These are phyloP conservation scores for Pheosia tremula DNA, from an alignment of 2,888 invertebrate species.

Conservation along the genomic window DNA sequence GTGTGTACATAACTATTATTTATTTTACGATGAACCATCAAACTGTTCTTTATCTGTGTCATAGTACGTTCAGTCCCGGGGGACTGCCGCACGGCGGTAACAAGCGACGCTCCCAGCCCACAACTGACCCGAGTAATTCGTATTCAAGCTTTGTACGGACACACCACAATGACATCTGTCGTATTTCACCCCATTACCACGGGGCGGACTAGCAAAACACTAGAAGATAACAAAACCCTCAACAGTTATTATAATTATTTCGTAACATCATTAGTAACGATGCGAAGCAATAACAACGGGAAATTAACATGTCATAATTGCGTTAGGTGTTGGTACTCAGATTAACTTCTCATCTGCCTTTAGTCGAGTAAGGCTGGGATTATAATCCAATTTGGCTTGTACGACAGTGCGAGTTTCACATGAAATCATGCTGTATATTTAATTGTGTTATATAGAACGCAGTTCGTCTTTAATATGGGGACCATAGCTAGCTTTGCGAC, in stretches of 20 bases:
- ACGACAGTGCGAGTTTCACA: conserved; percentile 29
- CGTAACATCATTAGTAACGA: conserved; percentile 40
- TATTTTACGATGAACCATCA: conserved; percentile 2
- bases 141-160: conserved; percentile 44
- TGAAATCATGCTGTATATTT: conserved; percentile 20
- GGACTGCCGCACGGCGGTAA: conserved; percentile 29
- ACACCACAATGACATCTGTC: conserved; percentile 43
- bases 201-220: conserved; percentile 13
- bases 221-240: conserved; percentile 8
- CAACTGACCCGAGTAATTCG: conserved; percentile 48
- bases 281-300: conserved; percentile 48
- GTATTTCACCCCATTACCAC: conserved; percentile 24
- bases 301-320: conserved; percentile 64
- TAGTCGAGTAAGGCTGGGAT: conserved; percentile 47
- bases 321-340: conserved; percentile 49
- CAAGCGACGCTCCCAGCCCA: conserved; percentile 38
- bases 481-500: not conserved
- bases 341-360: conserved; percentile 58
- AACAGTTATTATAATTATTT: conserved; percentile 30
- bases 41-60: conserved; percentile 4
- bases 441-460: conserved; percentile 12
- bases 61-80: conserved; percentile 13
- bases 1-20: not conserved
- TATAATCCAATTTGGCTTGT: conserved; percentile 59
- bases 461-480: not conserved